Evolutionary conservation across 37 sponge, comb jelly and placozoan species (phyloP).

Genomic region (Theonella swinhoei): DNA sequence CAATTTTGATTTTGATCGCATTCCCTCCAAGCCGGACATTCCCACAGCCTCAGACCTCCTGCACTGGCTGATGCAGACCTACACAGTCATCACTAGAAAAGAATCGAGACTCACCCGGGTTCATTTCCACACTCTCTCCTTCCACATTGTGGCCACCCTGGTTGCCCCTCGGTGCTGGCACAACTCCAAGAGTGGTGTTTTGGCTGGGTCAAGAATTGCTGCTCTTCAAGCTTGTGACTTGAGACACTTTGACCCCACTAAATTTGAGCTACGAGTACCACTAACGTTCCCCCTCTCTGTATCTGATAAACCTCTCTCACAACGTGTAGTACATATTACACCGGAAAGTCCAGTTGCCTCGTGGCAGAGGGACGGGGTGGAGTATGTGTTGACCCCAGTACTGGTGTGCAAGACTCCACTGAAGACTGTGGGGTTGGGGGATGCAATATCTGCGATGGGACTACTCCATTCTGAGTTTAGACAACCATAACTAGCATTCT

Average conservation of each 20-base stretch:
- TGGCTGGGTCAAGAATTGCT: conserved; percentile 73
- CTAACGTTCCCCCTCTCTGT: conserved; percentile 51
- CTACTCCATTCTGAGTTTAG: conserved; percentile 71
- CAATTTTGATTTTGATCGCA: conserved; percentile 24
- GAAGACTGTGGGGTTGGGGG: conserved; percentile 94
- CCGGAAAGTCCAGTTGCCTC: conserved; percentile 15
- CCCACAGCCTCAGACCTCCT: conserved; percentile 62
- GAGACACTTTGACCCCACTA: conserved; percentile 27
- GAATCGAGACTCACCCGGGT: conserved; percentile 65
- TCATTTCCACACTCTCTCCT: conserved; percentile 87
- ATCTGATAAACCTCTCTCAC: conserved; percentile 31
- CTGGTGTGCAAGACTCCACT: conserved; percentile 83
- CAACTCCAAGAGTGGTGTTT: conserved; percentile 32
- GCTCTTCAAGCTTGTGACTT: conserved; percentile 76
- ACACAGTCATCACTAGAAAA: not conserved
- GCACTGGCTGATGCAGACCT: conserved; percentile 71
- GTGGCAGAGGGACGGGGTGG: conserved; percentile 68
- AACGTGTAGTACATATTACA: conserved; percentile 25
- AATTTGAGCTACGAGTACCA: conserved; percentile 62
- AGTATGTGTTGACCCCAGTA: conserved; percentile 77
- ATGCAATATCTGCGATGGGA: conserved; percentile 88
- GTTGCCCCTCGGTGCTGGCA: conserved; percentile 44
- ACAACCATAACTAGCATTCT: too few relatives aligned
- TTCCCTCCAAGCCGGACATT: conserved; percentile 52
- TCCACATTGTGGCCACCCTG: conserved; percentile 61